Base-by-base conservation (phyloP, 2,113 vertebrate species). In the Pollachius pollachius region DNA sequence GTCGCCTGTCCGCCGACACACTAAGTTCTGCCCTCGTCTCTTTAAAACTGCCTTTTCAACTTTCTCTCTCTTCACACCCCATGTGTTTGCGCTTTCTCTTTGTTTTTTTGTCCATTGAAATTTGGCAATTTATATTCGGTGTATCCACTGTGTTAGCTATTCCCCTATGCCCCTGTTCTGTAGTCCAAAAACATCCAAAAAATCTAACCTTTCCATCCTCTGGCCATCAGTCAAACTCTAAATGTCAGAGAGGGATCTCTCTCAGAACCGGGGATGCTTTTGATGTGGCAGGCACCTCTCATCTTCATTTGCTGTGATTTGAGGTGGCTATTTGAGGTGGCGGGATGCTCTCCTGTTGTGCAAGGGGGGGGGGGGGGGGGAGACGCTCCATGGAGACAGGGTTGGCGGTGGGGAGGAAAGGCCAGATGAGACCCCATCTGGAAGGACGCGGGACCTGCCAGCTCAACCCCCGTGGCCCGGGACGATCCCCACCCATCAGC, bases 391-490 rank as follows among this genome's bases (percentile, higher is more conserved):
- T 60, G 62, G 69, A 72, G 59, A 48, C 41, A 27, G 54, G 9
- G 67, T 56, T 62, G 67, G 69, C 41, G 64, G 64, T 27, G 59
- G 5, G 0, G 63, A n/a, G 56, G 57, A n/a, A 59, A 65, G 67
- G 71, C 75, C 87, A 83, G 86, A 87, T 84, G 77, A 87, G 83
- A 81, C 81, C 89, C 87, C 90, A 91, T 90, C 90, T 91, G 90
- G 86, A 85, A 75, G 30, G 72, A 79, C 69, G 73, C 3, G 37
- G 71, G 70, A 71, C 85, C 84, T 89, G 85, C 87, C 88, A 90
- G 81, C 81, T 78, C 75, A 71, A 85, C 80, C 83, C 85, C 76
- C 79, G 73, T 75, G 72, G 71, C 78, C 15, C 2, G 68, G 84
- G 78, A 76, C 3, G 34, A 61, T 77, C 79, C 78, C 73, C 69